Evolutionary conservation across 2,113 vertebrate genomes (phyloP).

Genomic region (Parotia lawesii): DNA sequence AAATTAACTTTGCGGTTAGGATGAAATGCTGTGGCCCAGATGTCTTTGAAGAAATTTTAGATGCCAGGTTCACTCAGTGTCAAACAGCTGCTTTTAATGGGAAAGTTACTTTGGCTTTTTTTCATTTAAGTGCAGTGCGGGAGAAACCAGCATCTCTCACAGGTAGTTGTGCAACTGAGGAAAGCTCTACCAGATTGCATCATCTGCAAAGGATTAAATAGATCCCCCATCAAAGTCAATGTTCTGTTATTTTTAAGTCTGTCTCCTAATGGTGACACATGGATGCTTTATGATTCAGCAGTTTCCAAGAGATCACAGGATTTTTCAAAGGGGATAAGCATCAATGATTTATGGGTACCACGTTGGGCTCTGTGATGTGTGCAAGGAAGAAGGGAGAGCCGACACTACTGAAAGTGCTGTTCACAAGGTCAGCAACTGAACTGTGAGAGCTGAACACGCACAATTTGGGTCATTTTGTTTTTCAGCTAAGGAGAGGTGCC

Average conservation of each 20-base stretch:
- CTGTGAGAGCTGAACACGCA: neutral
- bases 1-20: neutral
- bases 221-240: neutral
- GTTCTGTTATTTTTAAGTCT: neutral
- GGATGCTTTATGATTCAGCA: neutral
- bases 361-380: neutral
- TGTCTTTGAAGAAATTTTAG: neutral
- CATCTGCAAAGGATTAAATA: neutral
- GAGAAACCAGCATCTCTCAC: neutral
- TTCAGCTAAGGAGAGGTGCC: constrained; percentile 90
- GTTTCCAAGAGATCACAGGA: neutral
- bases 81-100: neutral
- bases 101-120: neutral
- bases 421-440: neutral
- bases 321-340: neutral
- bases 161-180: neutral
- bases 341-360: neutral
- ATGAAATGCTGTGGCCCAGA: neutral
- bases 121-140: neutral
- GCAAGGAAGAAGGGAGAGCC: neutral
- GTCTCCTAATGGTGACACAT: neutral
- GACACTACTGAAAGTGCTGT: neutral
- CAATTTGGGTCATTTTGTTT: neutral
- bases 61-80: neutral
- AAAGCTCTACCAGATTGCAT: neutral